Conservation (phyloP, 1,140 invertebrate species). For the Branchinecta lindahli region DNA sequence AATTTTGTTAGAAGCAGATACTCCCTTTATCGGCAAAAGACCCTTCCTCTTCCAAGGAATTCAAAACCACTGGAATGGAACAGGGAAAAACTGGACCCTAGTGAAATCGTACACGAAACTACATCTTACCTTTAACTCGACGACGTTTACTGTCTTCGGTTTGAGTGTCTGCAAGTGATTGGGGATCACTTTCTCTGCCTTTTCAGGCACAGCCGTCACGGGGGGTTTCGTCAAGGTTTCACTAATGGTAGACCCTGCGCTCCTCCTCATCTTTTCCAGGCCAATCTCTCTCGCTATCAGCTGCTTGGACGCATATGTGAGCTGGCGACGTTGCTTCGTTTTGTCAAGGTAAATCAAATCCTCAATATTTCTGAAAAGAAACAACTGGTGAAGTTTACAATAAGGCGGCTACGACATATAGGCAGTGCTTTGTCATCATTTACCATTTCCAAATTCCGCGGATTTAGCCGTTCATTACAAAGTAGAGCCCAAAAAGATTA, state of each 20-base stretch:
- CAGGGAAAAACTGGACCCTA: too few relatives aligned
- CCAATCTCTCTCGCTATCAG: conserved; percentile 59
- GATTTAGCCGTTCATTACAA: too few relatives aligned
- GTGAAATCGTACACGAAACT: too few relatives aligned
- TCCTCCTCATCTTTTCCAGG: conserved; percentile 46
- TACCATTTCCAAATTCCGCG: too few relatives aligned
- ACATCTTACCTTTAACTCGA: background rate
- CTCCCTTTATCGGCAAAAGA: too few relatives aligned
- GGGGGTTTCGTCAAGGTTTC: background rate
- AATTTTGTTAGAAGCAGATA: too few relatives aligned
- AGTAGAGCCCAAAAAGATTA: too few relatives aligned
- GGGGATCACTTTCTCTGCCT: conserved; percentile 29
- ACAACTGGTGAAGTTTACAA: background rate
- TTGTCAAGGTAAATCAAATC: conserved; percentile 34
- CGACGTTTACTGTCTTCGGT: conserved; percentile 31
- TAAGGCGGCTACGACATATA: background rate
- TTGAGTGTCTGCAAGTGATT: conserved; percentile 49
- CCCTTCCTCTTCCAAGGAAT: too few relatives aligned
- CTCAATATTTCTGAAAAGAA: conserved; percentile 36
- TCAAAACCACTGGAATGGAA: too few relatives aligned
- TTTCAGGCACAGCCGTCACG: background rate
- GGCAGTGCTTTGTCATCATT: background rate
- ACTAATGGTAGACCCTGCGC: conserved; percentile 25
- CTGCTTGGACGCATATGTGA: conserved; percentile 55
- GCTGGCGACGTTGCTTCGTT: conserved; percentile 29